Evolutionary conservation across 53 echinoderm and acorn worm genomes (phyloP).

Genomic region (Mesocentrotus franciscanus): DNA sequence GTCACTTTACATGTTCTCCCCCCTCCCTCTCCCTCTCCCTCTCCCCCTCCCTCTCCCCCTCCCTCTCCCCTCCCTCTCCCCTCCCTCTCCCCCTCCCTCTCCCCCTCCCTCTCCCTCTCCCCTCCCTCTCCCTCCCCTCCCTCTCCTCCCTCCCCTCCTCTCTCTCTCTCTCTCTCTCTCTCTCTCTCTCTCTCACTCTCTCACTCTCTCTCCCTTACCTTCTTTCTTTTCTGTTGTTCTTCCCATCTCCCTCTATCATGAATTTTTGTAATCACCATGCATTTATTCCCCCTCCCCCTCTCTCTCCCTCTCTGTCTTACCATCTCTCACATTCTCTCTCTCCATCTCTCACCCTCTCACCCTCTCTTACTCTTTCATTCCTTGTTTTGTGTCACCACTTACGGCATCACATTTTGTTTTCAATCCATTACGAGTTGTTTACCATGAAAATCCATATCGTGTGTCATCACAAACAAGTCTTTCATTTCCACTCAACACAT

Average conservation of each 20-base stretch:
- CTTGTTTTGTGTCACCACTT: background rate
- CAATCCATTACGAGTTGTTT: slow-evolving; percentile 30
- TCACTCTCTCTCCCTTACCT: background rate
- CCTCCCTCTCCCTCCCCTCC: no score
- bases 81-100: background rate
- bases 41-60: background rate
- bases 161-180: no score
- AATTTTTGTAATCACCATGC: background rate
- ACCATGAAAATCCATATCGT: slow-evolving; percentile 28
- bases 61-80: background rate
- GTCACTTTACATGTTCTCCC: no score
- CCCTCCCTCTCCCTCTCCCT: no score
- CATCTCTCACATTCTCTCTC: background rate
- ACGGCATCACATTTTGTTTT: slow-evolving; percentile 7
- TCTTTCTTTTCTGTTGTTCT: background rate
- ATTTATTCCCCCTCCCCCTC: background rate
- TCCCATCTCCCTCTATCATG: background rate
- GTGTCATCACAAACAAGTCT: slow-evolving; percentile 22
- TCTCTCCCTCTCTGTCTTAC: background rate
- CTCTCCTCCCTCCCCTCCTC: no score
- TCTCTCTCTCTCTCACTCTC: no score
- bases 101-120: no score
- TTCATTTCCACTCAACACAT: background rate
- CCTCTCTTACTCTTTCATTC: background rate
- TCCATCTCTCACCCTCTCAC: background rate